Evolutionary conservation across 1,140 invertebrate species (phyloP).

Genomic region (Xylocopa sonorina): DNA sequence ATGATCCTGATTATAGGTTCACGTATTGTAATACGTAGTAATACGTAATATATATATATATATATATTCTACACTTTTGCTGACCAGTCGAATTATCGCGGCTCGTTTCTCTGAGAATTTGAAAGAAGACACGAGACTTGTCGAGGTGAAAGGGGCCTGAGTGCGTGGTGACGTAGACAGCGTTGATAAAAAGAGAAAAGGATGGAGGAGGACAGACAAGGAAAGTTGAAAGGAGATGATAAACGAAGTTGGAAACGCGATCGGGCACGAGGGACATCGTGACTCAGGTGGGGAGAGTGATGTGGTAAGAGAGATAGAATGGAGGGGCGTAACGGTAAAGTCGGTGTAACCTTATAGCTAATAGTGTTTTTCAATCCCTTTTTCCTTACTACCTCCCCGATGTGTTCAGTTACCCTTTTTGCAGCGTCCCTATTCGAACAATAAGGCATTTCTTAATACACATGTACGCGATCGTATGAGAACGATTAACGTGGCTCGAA

Average conservation of each 20-base stretch:
- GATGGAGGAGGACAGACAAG: constrained; percentile 46
- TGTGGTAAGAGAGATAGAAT: constrained; percentile 48
- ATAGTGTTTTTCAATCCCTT: constrained; percentile 36
- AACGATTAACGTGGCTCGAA: neutral
- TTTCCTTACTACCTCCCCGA: constrained; percentile 21
- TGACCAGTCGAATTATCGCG: neutral
- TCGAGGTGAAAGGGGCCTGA: constrained; percentile 76
- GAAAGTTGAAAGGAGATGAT: constrained; percentile 44
- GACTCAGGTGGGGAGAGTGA: constrained; percentile 26
- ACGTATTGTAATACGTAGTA: too few species aligned
- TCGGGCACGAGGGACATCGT: constrained; percentile 55
- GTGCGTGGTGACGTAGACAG: constrained; percentile 66
- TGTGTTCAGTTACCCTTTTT: constrained; percentile 19
- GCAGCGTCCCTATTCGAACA: constrained; percentile 2
- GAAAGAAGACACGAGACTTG: constrained; percentile 54
- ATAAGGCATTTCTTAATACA: neutral
- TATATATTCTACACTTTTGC: too few species aligned
- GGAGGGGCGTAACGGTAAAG: constrained; percentile 76
- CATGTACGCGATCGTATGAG: too few species aligned
- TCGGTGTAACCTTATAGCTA: constrained; percentile 76
- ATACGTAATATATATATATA: too few species aligned
- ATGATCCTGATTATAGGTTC: neutral
- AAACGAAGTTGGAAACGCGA: constrained; percentile 68
- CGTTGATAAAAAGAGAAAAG: constrained; percentile 65
- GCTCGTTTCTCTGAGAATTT: constrained; percentile 41